Evolutionary conservation across 2,113 vertebrate genomes (phyloP).

Genomic region (Suricata suricatta): DNA sequence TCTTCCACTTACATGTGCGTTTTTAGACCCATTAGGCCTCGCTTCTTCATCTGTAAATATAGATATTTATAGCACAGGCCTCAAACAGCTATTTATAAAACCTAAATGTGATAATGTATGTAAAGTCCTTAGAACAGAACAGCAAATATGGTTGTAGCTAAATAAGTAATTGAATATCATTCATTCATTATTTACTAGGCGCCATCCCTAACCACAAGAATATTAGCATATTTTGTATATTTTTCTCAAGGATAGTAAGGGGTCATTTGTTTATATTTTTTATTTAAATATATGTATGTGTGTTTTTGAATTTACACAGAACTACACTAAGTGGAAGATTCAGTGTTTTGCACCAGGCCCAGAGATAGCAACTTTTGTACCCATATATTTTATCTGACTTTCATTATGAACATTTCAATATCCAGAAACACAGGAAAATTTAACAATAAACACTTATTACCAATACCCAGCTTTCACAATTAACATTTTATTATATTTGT

Average conservation of each 20-base stretch:
- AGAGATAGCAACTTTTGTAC: background rate
- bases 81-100: background rate
- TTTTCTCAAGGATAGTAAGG: background rate
- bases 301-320: background rate
- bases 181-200: background rate
- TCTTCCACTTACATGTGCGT: background rate
- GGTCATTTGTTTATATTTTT: background rate
- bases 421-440: background rate
- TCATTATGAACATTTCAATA: background rate
- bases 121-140: background rate
- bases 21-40: background rate
- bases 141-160: background rate
- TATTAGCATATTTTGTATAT: background rate
- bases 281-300: background rate
- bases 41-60: background rate
- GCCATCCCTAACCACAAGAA: background rate
- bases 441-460: background rate
- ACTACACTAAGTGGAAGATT: background rate
- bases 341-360: background rate
- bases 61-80: background rate
- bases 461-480: background rate
- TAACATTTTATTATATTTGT: background rate
- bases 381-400: background rate
- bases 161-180: background rate
- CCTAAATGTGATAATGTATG: background rate